Conservation (phyloP, 2,113 vertebrate species). For the Stictonetta naevosa region DNA sequence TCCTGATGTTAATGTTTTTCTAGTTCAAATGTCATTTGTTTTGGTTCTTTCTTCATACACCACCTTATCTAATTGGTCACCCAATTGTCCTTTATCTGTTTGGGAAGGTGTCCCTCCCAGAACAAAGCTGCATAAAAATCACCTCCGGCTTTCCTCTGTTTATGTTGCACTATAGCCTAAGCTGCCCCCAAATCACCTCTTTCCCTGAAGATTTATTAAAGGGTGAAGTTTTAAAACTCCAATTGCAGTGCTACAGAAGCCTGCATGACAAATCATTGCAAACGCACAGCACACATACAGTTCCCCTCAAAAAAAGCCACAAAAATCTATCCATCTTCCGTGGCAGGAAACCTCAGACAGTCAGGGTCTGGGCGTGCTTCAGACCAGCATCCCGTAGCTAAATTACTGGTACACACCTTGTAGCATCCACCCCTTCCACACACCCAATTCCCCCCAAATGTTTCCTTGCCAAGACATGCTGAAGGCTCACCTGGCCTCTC, state of each 20-base stretch:
- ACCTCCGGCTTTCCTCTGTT: not conserved
- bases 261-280: rapidly evolving
- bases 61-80: not conserved
- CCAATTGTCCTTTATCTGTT: not conserved
- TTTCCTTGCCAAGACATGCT: not conserved
- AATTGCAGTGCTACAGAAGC: rapidly evolving
- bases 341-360: not conserved
- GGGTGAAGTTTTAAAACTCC: not conserved
- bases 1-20: not conserved
- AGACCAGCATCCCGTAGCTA: not conserved
- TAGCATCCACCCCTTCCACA: not conserved
- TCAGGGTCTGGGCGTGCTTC: not conserved
- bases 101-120: not conserved
- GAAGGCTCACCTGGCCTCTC: not conserved
- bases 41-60: not conserved
- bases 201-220: not conserved
- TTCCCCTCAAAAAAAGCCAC: rapidly evolving
- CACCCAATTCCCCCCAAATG: rapidly evolving
- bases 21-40: not conserved
- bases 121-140: not conserved
- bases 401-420: not conserved
- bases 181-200: not conserved
- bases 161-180: not conserved
- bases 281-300: not conserved
- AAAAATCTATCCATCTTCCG: not conserved